Evolutionary conservation across 2,888 invertebrate genomes (phyloP).

Genomic region (Cephus spinipes): DNA sequence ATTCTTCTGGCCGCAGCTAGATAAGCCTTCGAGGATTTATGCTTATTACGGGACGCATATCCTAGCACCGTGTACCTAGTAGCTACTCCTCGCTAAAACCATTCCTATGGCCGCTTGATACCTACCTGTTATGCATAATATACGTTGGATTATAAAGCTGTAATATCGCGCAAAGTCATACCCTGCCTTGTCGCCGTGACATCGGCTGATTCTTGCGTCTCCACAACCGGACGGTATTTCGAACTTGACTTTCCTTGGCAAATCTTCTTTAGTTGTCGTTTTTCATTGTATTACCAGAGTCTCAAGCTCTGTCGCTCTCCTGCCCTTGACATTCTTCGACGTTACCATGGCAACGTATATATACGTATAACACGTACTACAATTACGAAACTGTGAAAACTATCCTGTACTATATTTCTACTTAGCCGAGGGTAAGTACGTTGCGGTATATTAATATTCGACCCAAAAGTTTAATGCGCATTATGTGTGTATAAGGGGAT

Average conservation of each 20-base stretch:
- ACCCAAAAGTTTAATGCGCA: background rate
- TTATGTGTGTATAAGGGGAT: background rate
- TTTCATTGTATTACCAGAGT: background rate
- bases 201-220: background rate
- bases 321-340: no score
- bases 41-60: conserved; percentile 61
- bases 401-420: background rate
- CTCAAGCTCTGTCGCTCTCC: background rate
- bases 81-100: conserved; percentile 52
- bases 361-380: background rate
- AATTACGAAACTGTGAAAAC: background rate
- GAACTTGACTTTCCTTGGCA: background rate
- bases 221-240: background rate
- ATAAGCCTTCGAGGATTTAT: conserved; percentile 66
- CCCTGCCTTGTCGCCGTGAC: background rate
- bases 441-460: background rate
- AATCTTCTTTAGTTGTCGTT: background rate
- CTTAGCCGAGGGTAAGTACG: background rate
- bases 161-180: conserved; percentile 2
- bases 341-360: background rate
- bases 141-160: conserved; percentile 4
- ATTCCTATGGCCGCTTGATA: conserved; percentile 38
- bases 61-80: conserved; percentile 3
- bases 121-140: conserved; percentile 15
- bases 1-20: conserved; percentile 64